Evolutionary conservation across 2,797 vertebrate genomes (phyloP).

Genomic region (Myotis myotis): DNA sequence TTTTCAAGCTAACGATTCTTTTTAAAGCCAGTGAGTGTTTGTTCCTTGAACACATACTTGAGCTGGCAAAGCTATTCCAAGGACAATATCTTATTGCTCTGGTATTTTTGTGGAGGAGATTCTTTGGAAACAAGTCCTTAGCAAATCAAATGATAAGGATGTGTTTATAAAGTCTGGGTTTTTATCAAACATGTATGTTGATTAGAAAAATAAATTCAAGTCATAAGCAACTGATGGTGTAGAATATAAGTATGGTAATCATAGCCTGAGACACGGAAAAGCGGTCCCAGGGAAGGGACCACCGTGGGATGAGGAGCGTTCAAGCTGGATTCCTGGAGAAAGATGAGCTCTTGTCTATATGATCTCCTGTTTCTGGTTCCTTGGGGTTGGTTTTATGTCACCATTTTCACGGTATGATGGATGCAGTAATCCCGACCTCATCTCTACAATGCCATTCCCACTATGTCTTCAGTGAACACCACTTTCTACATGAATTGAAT

Average conservation of each 20-base stretch:
- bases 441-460: neutral
- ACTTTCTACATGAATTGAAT: neutral
- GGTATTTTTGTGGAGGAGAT: neutral
- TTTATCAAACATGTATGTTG: neutral
- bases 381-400: neutral
- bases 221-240: neutral
- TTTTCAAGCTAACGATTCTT: neutral
- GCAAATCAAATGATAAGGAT: neutral
- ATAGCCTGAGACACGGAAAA: neutral
- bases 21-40: neutral
- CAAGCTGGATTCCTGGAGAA: neutral
- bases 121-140: neutral
- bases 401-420: neutral
- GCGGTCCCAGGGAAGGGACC: neutral
- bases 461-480: neutral
- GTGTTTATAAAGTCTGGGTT: neutral
- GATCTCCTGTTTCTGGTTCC: neutral
- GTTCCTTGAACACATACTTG: neutral
- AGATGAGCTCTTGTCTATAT: no score
- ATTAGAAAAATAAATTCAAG: neutral
- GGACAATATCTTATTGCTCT: neutral
- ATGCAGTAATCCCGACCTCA: neutral
- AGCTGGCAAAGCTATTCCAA: neutral
- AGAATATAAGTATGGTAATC: neutral
- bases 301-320: accelerated